These are phyloP conservation scores for Copidosoma floridanum DNA, from an alignment of 1,140 invertebrate genomes.

Conservation along the genomic window DNA sequence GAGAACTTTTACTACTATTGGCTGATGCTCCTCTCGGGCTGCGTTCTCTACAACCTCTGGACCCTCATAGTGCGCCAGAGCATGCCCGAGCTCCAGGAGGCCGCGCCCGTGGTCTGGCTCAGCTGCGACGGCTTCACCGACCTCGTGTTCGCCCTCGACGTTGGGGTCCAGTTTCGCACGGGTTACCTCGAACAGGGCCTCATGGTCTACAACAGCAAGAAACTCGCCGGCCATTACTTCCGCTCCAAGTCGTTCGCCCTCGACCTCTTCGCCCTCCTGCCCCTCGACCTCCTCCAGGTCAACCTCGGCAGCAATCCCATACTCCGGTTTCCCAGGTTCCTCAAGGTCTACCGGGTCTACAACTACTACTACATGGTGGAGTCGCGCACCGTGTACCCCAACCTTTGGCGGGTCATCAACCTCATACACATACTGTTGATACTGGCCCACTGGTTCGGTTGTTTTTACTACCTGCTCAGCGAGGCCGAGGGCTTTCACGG, in stretches of 20 bases:
- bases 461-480: slow-evolving; percentile 93
- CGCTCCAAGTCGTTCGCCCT: slow-evolving; percentile 82
- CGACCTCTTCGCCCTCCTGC: slow-evolving; percentile 79
- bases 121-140: slow-evolving; percentile 81
- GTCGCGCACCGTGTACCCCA: slow-evolving; percentile 91
- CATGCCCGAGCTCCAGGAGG: slow-evolving; percentile 80
- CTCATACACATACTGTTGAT: slow-evolving; percentile 92
- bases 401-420: slow-evolving; percentile 94
- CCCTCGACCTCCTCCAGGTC: slow-evolving; percentile 83
- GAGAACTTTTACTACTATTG: slow-evolving; percentile 95
- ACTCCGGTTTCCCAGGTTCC: slow-evolving; percentile 78
- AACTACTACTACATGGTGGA: slow-evolving; percentile 96
- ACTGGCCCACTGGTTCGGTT: slow-evolving; percentile 95
- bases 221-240: slow-evolving; percentile 85
- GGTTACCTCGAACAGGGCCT: slow-evolving; percentile 94
- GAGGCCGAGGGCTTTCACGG: slow-evolving; percentile 88
- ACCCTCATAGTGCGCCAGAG: slow-evolving; percentile 92
- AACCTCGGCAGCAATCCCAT: slow-evolving; percentile 77
- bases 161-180: slow-evolving; percentile 87
- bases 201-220: slow-evolving; percentile 88
- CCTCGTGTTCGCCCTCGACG: slow-evolving; percentile 81
- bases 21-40: slow-evolving; percentile 83
- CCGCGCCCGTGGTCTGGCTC: slow-evolving; percentile 73
- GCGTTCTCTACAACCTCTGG: slow-evolving; percentile 94
- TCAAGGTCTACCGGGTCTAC: slow-evolving; percentile 87